Conservation (phyloP, 2,113 vertebrate genomes). For the Gracilinanus agilis region DNA sequence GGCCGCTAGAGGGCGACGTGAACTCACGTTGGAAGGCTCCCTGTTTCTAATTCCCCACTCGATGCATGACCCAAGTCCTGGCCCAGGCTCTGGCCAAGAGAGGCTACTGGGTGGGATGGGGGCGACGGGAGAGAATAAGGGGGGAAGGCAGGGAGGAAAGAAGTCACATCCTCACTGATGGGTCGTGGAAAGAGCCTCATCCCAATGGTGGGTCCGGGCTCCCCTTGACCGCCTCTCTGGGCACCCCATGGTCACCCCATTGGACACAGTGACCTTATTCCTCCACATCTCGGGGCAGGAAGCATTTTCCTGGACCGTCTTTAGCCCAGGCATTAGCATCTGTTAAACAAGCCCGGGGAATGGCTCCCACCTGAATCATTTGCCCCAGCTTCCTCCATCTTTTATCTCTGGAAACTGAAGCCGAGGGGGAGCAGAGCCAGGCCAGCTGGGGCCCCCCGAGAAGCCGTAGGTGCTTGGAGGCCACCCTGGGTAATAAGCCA, state of each 20-base stretch:
- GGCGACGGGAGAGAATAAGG: background rate
- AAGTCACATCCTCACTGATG: background rate
- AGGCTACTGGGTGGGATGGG: background rate
- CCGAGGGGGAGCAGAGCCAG: background rate
- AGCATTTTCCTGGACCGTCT: background rate
- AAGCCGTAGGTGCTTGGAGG: background rate
- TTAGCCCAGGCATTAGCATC: background rate
- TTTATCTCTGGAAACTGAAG: background rate
- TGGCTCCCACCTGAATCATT: background rate
- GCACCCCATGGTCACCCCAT: background rate
- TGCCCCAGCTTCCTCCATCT: too few species aligned
- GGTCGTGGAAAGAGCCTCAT: background rate
- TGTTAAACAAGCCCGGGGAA: background rate
- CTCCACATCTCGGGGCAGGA: background rate
- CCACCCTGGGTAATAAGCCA: background rate
- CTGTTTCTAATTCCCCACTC: background rate
- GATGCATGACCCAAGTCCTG: background rate
- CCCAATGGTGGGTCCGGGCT: background rate
- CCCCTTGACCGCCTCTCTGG: background rate
- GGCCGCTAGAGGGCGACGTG: background rate
- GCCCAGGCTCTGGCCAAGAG: background rate
- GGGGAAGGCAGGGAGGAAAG: background rate
- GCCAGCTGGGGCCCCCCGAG: too few species aligned
- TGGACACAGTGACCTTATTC: background rate
- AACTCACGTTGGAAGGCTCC: background rate